These are phyloP conservation scores for Poecile atricapillus DNA, from an alignment of 2,113 vertebrate genomes.

Conservation along the genomic window DNA sequence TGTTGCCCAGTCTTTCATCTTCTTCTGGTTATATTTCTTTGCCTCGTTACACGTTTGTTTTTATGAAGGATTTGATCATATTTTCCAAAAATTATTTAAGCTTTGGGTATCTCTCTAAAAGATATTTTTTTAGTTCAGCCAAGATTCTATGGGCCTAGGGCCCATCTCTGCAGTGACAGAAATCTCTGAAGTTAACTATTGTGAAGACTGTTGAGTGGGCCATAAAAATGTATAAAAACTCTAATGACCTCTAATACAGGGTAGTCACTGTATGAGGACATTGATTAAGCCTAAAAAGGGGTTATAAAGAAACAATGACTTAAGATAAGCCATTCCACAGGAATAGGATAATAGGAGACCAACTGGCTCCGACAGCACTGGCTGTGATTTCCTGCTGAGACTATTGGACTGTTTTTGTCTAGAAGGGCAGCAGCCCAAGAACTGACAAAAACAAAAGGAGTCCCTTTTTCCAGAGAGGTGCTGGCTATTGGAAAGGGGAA, in stretches of 20 bases:
- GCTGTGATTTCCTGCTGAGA: constrained; percentile 47
- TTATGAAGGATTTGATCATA: constrained; percentile 38
- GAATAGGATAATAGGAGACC: constrained; percentile 42
- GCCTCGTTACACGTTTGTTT: constrained; percentile 28
- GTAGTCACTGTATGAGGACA: not conserved
- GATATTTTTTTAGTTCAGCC: constrained; percentile 23
- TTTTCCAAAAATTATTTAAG: constrained; percentile 50
- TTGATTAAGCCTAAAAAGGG: constrained; percentile 29
- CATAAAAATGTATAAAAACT: not conserved
- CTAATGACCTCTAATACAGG: not conserved
- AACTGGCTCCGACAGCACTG: not conserved
- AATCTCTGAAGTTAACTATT: constrained; percentile 24
- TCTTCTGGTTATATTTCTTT: constrained; percentile 24
- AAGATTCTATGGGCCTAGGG: constrained; percentile 19
- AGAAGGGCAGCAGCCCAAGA: constrained; percentile 42
- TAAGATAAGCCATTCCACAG: constrained; percentile 61
- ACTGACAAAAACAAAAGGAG: constrained; percentile 43
- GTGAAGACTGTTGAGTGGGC: not conserved
- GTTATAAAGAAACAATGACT: constrained; percentile 46
- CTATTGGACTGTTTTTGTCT: constrained; percentile 48
- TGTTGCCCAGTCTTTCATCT: constrained; percentile 40
- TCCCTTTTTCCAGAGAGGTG: constrained; percentile 18
- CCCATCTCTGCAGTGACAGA: constrained; percentile 10
- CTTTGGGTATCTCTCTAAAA: constrained; percentile 34
- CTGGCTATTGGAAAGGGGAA: not conserved